Evolutionary conservation across 2,797 vertebrate genomes (phyloP).

Genomic region (Ibycter americanus): DNA sequence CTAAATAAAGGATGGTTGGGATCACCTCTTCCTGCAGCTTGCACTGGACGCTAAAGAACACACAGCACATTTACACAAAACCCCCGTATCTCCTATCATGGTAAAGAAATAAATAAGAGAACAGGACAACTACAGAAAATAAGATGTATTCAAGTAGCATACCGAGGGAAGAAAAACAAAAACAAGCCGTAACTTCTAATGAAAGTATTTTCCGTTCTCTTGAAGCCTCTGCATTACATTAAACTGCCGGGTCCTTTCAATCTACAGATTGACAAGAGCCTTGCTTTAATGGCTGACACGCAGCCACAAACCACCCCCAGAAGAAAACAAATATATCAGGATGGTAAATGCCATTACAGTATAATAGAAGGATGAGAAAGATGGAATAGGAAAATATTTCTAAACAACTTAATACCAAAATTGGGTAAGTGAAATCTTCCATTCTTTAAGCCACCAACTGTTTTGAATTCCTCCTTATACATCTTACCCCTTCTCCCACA

Average conservation of each 20-base stretch:
- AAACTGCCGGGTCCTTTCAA: not conserved
- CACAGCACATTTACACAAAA: not conserved
- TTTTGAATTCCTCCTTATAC: not conserved
- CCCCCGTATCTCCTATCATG: rapidly evolving
- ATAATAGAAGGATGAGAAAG: not conserved
- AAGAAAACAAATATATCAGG: not conserved
- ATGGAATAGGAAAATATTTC: not conserved
- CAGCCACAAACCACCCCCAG: not conserved
- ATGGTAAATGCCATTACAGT: not conserved
- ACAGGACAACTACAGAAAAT: not conserved
- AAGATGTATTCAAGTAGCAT: not conserved
- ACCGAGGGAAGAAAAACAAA: not conserved
- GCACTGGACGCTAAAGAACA: not conserved
- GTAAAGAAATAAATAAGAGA: not conserved
- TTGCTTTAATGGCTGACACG: not conserved
- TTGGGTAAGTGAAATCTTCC: not conserved
- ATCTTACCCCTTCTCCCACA: not conserved
- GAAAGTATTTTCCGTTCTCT: not conserved
- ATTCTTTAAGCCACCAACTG: not conserved
- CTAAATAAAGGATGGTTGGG: not conserved
- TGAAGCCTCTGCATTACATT: not conserved
- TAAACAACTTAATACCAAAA: not conserved
- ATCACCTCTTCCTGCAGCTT: not conserved
- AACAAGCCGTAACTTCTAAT: not conserved
- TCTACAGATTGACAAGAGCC: not conserved